These are phyloP conservation scores for Magallana nippona DNA, from an alignment of 2,888 invertebrate species.

Conservation along the genomic window DNA sequence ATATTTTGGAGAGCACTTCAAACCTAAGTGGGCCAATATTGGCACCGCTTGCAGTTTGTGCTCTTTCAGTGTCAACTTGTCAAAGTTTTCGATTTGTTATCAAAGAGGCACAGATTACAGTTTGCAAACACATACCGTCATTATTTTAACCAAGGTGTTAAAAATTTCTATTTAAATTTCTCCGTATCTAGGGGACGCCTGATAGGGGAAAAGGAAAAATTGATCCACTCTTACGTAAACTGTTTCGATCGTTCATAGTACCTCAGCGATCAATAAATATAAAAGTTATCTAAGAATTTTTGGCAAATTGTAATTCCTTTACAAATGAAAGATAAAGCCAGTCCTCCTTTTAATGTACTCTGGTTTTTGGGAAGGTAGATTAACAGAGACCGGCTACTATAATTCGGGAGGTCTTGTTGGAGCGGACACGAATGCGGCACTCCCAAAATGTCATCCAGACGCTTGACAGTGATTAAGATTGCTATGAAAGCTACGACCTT, in stretches of 20 bases:
- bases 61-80: not conserved
- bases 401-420: not conserved
- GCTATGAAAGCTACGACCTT: not conserved
- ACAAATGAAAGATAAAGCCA: constrained; percentile 18
- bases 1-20: not conserved
- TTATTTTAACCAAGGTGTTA: constrained; percentile 14
- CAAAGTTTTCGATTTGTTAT: not conserved
- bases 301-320: constrained; percentile 19
- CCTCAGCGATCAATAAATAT: not conserved
- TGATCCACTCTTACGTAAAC: constrained; percentile 25
- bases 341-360: not conserved
- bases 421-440: constrained; percentile 18
- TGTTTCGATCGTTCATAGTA: constrained; percentile 22
- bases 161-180: constrained; percentile 25
- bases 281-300: not conserved
- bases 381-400: not conserved
- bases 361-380: not conserved
- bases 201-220: constrained; percentile 2
- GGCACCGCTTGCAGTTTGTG: not conserved
- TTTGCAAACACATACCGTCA: constrained; percentile 23
- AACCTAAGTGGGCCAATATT: not conserved
- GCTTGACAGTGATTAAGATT: constrained; percentile 28
- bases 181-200: constrained; percentile 24
- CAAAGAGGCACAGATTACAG: not conserved
- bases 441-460: constrained; percentile 5